These are phyloP conservation scores for Temnothorax longispinosus DNA, from an alignment of 1,140 invertebrate genomes.

Conservation along the genomic window DNA sequence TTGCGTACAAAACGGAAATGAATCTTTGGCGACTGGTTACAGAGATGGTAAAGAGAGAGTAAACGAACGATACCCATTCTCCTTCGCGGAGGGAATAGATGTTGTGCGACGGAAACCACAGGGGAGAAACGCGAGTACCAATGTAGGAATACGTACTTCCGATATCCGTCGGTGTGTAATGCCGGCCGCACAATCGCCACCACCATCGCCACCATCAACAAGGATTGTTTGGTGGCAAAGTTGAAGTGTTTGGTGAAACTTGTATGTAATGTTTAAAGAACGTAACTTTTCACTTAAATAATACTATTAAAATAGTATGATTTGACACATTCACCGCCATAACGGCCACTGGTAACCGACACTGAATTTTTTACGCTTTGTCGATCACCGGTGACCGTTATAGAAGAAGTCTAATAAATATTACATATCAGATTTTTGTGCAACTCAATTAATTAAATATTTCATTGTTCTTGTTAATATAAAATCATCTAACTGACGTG, in stretches of 20 bases:
- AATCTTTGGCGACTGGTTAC: constrained; percentile 3
- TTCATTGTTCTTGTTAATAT: not conserved
- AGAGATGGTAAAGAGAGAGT: not conserved
- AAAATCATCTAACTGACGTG: not conserved
- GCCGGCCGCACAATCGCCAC: not conserved
- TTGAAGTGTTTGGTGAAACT: not conserved
- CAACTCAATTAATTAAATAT: not conserved
- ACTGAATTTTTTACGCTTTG: not conserved
- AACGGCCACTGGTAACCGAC: not conserved
- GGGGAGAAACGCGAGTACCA: constrained; percentile 62
- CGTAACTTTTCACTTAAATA: not conserved
- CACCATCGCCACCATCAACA: constrained; percentile 5
- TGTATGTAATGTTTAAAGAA: not conserved
- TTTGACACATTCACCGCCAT: not conserved
- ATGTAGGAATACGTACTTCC: constrained; percentile 57
- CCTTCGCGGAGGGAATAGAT: constrained; percentile 62
- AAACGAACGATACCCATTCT: constrained; percentile 70
- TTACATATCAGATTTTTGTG: not conserved
- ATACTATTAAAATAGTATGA: not conserved
- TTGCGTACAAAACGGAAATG: constrained; percentile 23
- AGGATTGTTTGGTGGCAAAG: not conserved
- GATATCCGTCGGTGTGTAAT: constrained; percentile 40
- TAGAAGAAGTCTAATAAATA: not conserved
- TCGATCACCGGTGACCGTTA: not conserved
- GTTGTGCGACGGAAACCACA: constrained; percentile 69